phyloP scores from a whole-genome alignment of 2,888 invertebrate species.

The Hoplodrina ambigua region DNA sequence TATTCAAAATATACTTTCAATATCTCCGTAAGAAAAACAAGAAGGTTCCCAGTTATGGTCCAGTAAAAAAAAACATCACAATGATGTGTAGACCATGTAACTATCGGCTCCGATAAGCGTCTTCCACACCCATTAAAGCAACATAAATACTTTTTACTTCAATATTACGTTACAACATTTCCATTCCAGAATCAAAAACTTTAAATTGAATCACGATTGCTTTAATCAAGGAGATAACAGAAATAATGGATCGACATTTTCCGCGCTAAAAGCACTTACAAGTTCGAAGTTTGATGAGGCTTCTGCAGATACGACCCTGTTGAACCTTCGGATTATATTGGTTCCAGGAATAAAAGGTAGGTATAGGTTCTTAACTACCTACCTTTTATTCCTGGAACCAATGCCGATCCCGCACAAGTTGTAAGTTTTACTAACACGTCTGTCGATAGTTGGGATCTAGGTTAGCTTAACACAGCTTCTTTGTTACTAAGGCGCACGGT shows the following conservation, averaged over 20 bases:
- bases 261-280: constrained; percentile 25
- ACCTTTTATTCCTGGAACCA: no score
- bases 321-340: constrained; percentile 9
- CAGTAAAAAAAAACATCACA: no score
- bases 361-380: no score
- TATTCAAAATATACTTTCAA: no score
- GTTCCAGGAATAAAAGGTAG: constrained; percentile 19
- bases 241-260: constrained; percentile 30
- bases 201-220: constrained; percentile 18
- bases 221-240: constrained; percentile 27
- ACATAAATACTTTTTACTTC: no score
- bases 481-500: neutral
- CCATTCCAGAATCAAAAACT: neutral
- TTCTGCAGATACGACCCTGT: neutral
- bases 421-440: neutral
- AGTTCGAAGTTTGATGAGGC: constrained; percentile 34
- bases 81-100: no score
- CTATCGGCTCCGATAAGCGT: no score
- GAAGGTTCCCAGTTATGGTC: no score
- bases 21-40: no score
- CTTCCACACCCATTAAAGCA: no score
- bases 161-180: no score
- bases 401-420: neutral
- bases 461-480: neutral
- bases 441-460: constrained; percentile 1